Base-by-base conservation (phyloP, 2,888 invertebrate species). In the Ormyrus nitidulus region DNA sequence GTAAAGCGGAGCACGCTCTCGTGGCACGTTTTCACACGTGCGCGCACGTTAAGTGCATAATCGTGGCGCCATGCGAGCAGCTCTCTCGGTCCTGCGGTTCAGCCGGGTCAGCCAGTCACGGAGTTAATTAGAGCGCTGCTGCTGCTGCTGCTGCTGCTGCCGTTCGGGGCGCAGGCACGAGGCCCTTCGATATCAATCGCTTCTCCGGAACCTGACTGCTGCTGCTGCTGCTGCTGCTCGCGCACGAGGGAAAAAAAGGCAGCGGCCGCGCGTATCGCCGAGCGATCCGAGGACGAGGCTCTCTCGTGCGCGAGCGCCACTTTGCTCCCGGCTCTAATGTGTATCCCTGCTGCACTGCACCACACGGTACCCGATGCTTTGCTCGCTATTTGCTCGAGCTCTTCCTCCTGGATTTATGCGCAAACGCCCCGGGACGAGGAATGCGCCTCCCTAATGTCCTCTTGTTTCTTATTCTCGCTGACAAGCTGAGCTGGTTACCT, bases 61-160 rank as follows among this genome's bases (percentile, higher is more conserved):
- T 74, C 64, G 75, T 77, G 77, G 71, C 78, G 76, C 70, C 75
- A 79, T 56, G 76, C 71, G 79, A 83, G 81, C 84, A 81, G 11
- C 13, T 83, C 83, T 81, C 85, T 87, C 85, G 85, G 82, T 84
- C 84, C 84, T 83, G 79, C 85, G 87, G 85, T 85, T 86, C 85
- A 83, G 81, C 81, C 85, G 86, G 90, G 89, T 90, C 89, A 89
- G 84, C 89, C 87, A 88, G 89, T 90, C 90, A 90, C 89, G 88
- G 89, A 90, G 89, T 90, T 90, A 90, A 90, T 90, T 90, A 90
- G 89, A 89, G 88, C 87, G 87, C 86, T 86, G 87, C 86, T 86
- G 85, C 85, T 83, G 83, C 59, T 74, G 87, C 86, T 86, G 87
- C 86, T 86, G 87, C 86, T 86, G 85, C 85, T 83, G 83, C 59